A percentile compares a stretch with the other conserved stretches of the same genome.
These are phyloP conservation scores for Acanthornis magna DNA, from an alignment of 2,797 vertebrate species.

Conservation along the genomic window DNA sequence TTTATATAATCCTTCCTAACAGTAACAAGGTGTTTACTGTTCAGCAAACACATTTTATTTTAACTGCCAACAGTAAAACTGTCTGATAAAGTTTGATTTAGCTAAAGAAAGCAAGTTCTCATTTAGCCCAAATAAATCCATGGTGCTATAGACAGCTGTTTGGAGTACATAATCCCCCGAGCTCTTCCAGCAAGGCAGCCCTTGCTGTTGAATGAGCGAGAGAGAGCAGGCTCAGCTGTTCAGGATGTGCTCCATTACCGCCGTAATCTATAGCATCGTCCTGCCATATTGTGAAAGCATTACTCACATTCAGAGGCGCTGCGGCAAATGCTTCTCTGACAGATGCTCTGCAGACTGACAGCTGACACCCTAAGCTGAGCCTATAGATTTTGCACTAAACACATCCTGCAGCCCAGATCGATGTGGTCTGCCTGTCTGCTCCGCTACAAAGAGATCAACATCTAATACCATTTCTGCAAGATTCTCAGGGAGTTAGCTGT, in stretches of 20 bases:
- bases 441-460: conserved; percentile 4
- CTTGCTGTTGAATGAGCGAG: conserved; percentile 32
- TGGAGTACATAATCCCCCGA: conserved; percentile 67
- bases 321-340: conserved; percentile 38
- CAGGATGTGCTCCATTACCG: conserved; percentile 64
- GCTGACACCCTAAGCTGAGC: conserved; percentile 59
- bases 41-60: conserved; percentile 81
- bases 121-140: conserved; percentile 77
- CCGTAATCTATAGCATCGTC: conserved; percentile 42
- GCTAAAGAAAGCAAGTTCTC: conserved; percentile 74
- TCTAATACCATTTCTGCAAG: neutral
- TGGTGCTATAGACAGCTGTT: conserved; percentile 70
- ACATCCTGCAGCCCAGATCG: neutral
- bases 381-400: conserved; percentile 17
- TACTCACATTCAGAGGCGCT: neutral
- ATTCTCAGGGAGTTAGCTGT: conserved; percentile 47
- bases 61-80: conserved; percentile 83
- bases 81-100: conserved; percentile 86
- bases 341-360: conserved; percentile 69
- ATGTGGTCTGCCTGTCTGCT: conserved; percentile 9
- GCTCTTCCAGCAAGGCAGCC: conserved; percentile 48
- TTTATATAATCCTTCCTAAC: conserved; percentile 81
- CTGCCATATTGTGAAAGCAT: conserved; percentile 37
- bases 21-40: conserved; percentile 84
- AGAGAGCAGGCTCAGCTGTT: conserved; percentile 70